Evolutionary conservation across 2,797 vertebrate species (phyloP), one percentile per base, ranked within the genome.

Genomic region (Hoplostethus atlanticus): DNA sequence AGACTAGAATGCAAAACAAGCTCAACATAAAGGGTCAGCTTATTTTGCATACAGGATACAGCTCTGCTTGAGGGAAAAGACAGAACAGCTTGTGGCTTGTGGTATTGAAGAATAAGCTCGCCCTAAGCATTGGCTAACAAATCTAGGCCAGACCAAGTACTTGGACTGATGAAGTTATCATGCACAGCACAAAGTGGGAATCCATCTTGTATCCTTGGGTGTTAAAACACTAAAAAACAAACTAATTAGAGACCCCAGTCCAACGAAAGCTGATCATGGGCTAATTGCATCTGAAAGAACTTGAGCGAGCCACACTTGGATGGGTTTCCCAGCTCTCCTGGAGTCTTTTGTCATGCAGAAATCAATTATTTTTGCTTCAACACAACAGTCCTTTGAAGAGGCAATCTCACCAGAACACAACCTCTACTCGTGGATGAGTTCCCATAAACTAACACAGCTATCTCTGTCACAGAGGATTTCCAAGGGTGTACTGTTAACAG

Each of bases 341-440:
- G 58, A 79, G 66, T 66, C 80, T 76, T 90, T 88, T 84, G 63
- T 84, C 64, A 61, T 64, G 55, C 60, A 79, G 70, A 79, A 87
- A 85, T 88, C 73, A 74, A 88, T 91, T 89, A 87, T 82, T 72
- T 74, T 58, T 5, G 54, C 77, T 84, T 87, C 56, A 71, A 79
- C 68, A 71, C 57, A 81, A 76, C 71, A 66, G 63, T 38, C 21
- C 75, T 87, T 81, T 80, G 65, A 87, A 86, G 79, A 69, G 47
- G 75, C 31, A 71, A 66, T 79, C 83, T 79, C 71, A 79, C 55
- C 31, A 66, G n/a, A 64, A 64, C 67, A 67, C 58, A 84, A 51
- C 75, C 51, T 83, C 67, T 31, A 69, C 71, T 81, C 48, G 64
- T 36, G 66, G 40, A 81, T 55, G 47, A 6, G 46, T 17, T 25